phyloP scores from a whole-genome alignment of 2,888 invertebrate genomes.

The Conomelus anceps region DNA sequence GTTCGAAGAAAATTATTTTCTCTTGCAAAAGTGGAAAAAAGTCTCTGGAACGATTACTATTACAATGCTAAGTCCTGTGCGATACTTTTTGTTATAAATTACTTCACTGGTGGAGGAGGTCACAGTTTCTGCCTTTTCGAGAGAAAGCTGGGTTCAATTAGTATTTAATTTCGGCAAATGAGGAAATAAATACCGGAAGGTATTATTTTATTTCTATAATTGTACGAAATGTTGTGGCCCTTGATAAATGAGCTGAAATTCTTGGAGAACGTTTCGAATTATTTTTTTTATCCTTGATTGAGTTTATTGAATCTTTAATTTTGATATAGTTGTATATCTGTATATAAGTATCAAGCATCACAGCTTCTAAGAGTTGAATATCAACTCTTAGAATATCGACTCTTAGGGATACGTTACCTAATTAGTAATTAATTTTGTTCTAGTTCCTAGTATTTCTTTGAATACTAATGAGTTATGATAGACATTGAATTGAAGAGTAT shows the following conservation, averaged over 20 bases:
- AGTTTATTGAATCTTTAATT: no score
- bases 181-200: neutral
- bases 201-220: neutral
- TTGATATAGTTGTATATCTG: no score
- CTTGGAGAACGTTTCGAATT: neutral
- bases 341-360: no score
- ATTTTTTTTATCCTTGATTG: no score
- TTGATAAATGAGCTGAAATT: neutral
- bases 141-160: neutral
- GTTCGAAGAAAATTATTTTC: neutral
- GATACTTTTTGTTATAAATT: neutral
- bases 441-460: no score
- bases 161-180: neutral
- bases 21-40: no score
- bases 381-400: no score
- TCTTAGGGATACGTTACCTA: no score
- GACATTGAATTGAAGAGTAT: no score
- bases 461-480: no score
- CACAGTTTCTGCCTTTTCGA: neutral
- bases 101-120: neutral
- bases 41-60: neutral
- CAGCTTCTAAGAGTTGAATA: no score
- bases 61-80: neutral
- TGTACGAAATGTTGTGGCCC: neutral
- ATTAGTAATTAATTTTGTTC: no score